These are phyloP conservation scores for Aphis craccivora DNA, from an alignment of 1,140 invertebrate genomes.

Conservation along the genomic window DNA sequence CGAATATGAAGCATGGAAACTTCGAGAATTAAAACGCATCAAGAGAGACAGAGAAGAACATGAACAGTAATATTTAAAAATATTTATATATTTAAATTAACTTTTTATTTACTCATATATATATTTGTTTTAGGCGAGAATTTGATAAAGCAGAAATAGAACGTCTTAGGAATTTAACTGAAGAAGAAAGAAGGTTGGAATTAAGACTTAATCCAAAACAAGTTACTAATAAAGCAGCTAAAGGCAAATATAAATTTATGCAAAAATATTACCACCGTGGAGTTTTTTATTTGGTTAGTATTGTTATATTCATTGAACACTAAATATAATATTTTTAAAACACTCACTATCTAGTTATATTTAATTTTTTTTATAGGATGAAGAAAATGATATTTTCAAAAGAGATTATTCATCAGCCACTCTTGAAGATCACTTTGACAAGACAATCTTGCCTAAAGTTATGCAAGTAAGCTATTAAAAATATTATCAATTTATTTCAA, in stretches of 20 bases:
- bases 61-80: conserved; percentile 76
- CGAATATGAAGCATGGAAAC: conserved; percentile 97
- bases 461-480: conserved; percentile 80
- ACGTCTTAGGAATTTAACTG: conserved; percentile 90
- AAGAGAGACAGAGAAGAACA: conserved; percentile 95
- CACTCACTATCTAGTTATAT: background rate
- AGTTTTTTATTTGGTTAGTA: conserved; percentile 87
- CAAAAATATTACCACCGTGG: conserved; percentile 99
- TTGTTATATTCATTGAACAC: background rate
- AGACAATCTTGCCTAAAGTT: conserved; percentile 97
- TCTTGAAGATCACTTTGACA: conserved; percentile 99
- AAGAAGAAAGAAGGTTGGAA: conserved; percentile 93
- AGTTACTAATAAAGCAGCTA: conserved; percentile 93
- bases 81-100: background rate
- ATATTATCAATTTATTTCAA: background rate
- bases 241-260: conserved; percentile 99
- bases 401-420: conserved; percentile 97
- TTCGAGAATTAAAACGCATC: conserved; percentile 93
- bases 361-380: conserved; percentile 69
- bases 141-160: conserved; percentile 92
- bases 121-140: conserved; percentile 69
- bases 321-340: background rate
- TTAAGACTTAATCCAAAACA: conserved; percentile 90
- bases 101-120: conserved; percentile 26
- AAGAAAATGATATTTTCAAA: conserved; percentile 92